Percentiles rank a stretch among this genome's conserved stretches.
These are phyloP conservation scores for Drosophila tani DNA, from an alignment of 1,140 invertebrate species.

Conservation along the genomic window DNA sequence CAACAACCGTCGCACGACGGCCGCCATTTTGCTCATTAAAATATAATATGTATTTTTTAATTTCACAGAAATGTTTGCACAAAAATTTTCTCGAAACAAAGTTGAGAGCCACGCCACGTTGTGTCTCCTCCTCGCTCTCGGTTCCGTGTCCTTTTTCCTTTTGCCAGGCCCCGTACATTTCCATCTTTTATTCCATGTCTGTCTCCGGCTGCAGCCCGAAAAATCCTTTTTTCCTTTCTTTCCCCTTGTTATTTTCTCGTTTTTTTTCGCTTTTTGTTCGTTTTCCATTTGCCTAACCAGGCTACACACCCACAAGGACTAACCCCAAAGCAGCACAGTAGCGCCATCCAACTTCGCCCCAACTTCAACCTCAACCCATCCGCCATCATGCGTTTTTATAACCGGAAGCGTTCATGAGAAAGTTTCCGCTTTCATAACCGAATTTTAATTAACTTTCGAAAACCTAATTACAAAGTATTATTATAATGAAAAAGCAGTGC, in stretches of 20 bases:
- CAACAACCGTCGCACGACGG: conserved; percentile 25
- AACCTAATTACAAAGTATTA: conserved; percentile 85
- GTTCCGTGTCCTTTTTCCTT: conserved; percentile 20
- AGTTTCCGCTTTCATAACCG: conserved; percentile 85
- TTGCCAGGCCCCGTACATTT: conserved; percentile 24
- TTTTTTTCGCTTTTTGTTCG: conserved; percentile 27
- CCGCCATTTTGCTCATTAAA: conserved; percentile 85
- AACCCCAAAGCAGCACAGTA: conserved; percentile 13
- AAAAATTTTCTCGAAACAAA: conserved; percentile 84
- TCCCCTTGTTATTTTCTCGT: conserved; percentile 13
- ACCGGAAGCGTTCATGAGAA: conserved; percentile 85
- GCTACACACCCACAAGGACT: conserved; percentile 14
- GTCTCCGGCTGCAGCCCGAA: conserved; percentile 48
- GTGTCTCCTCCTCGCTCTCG: conserved; percentile 11
- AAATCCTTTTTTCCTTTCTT: conserved; percentile 58
- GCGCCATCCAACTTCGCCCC: conserved; percentile 1
- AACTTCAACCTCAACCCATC: conserved; percentile 20
- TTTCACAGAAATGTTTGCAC: conserved; percentile 85
- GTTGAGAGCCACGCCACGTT: conserved; percentile 54
- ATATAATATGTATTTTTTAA: conserved; percentile 85
- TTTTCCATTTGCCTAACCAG: conserved; percentile 65
- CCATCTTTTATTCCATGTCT: conserved; percentile 61
- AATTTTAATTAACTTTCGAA: conserved; percentile 85
- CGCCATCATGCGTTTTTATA: conserved; percentile 74
- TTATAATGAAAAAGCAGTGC: conserved; percentile 85